Evolutionary conservation across 2,888 invertebrate genomes (phyloP).

Genomic region (Urechis unicinctus): DNA sequence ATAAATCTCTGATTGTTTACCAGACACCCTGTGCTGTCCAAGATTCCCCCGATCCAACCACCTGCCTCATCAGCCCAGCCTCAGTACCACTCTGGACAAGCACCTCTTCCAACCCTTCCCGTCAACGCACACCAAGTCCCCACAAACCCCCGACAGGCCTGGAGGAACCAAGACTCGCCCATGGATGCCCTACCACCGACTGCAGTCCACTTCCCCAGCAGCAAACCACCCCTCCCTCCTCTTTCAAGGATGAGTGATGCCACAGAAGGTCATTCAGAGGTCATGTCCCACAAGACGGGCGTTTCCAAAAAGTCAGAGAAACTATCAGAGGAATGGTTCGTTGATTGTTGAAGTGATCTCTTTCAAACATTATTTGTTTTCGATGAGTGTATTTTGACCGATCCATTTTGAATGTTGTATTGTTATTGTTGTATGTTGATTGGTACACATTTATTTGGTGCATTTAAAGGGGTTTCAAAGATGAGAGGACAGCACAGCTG

Average conservation of each 20-base stretch:
- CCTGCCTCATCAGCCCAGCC: constrained; percentile 12
- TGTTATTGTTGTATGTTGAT: neutral
- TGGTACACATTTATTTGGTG: neutral
- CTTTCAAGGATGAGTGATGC: constrained; percentile 29
- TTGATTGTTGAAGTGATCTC: neutral
- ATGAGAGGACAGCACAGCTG: constrained; percentile 37
- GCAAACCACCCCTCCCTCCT: constrained; percentile 30
- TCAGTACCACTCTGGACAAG: neutral
- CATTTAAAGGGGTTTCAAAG: constrained; percentile 42
- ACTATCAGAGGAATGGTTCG: constrained; percentile 38
- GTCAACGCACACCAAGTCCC: neutral
- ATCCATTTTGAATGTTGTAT: no score
- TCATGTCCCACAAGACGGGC: constrained; percentile 21
- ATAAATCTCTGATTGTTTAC: no score
- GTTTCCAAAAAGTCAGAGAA: constrained; percentile 29
- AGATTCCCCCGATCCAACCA: neutral
- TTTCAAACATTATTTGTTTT: neutral
- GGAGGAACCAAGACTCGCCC: constrained; percentile 13
- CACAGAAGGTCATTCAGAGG: neutral
- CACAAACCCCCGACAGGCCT: neutral
- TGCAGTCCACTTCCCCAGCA: no score
- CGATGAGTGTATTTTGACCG: no score
- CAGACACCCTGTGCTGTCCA: neutral
- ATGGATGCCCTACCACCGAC: neutral
- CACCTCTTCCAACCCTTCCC: neutral